These are phyloP conservation scores for Prunella fulvescens DNA, from an alignment of 2,113 vertebrate species.

Conservation along the genomic window DNA sequence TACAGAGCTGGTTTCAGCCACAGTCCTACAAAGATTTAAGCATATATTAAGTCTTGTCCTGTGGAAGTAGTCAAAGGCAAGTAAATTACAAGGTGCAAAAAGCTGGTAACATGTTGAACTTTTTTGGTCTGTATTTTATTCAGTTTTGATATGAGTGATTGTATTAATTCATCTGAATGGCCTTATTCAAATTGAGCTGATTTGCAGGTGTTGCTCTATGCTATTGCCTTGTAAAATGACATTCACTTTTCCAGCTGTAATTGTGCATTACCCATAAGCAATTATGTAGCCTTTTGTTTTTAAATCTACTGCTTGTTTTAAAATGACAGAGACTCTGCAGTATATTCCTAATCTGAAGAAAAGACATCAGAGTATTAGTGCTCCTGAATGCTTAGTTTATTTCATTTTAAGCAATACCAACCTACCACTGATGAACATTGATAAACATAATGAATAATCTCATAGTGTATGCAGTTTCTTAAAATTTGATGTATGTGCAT, in stretches of 20 bases:
- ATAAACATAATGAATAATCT: neutral
- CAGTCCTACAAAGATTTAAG: neutral
- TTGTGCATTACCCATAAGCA: neutral
- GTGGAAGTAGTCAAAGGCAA: neutral
- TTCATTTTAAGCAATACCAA: neutral
- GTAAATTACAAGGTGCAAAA: neutral
- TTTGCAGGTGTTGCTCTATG: neutral
- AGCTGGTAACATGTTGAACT: neutral
- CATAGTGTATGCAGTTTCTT: neutral
- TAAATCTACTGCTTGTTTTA: neutral
- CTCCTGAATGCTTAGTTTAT: neutral
- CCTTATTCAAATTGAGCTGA: neutral
- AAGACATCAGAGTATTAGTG: neutral
- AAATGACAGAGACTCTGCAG: neutral
- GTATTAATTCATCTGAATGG: neutral
- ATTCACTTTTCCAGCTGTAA: neutral
- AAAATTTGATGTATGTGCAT: neutral
- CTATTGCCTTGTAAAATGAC: neutral
- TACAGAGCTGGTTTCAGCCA: neutral
- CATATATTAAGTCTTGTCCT: neutral
- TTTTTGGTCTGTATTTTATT: neutral
- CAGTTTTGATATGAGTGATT: neutral
- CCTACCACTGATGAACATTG: neutral
- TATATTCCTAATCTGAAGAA: neutral
- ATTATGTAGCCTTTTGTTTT: neutral